These are phyloP conservation scores for Drosophila ercepeae DNA, from an alignment of 1,140 invertebrate species.

Conservation along the genomic window DNA sequence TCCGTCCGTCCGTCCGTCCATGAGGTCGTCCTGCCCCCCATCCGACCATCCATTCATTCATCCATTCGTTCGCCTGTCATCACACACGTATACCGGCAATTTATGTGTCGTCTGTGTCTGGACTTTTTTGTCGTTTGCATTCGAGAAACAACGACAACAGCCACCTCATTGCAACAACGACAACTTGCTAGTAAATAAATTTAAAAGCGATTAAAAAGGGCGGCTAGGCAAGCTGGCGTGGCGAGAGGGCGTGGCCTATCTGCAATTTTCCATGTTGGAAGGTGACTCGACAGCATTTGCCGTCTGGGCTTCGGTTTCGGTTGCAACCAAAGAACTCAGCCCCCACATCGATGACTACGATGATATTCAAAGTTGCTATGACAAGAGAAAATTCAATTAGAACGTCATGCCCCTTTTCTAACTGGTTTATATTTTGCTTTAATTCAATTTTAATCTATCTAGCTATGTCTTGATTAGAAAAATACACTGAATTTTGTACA, in stretches of 20 bases:
- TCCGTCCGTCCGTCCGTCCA: background rate
- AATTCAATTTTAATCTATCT: constrained; percentile 52
- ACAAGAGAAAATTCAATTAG: constrained; percentile 80
- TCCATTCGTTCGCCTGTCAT: constrained; percentile 63
- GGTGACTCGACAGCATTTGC: constrained; percentile 67
- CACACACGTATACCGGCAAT: constrained; percentile 77
- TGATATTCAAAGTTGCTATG: constrained; percentile 59
- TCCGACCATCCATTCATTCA: constrained; percentile 24
- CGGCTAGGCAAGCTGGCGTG: constrained; percentile 14
- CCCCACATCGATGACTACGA: constrained; percentile 53
- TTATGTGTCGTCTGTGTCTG: constrained; percentile 65
- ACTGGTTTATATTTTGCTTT: constrained; percentile 45
- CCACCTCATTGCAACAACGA: background rate
- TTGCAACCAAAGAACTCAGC: constrained; percentile 5
- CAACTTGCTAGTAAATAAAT: constrained; percentile 71
- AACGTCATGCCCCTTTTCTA: constrained; percentile 42
- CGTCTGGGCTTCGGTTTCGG: constrained; percentile 23
- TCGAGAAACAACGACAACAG: constrained; percentile 17
- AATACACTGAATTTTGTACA: constrained; percentile 8
- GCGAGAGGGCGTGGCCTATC: constrained; percentile 24
- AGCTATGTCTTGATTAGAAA: background rate
- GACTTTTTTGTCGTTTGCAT: constrained; percentile 32
- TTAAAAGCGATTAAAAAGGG: constrained; percentile 68
- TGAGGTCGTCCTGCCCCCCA: background rate
- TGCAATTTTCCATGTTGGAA: constrained; percentile 68